Evolutionary conservation across 2,113 vertebrate species (phyloP).

Genomic region (Pangasianodon gigas): DNA sequence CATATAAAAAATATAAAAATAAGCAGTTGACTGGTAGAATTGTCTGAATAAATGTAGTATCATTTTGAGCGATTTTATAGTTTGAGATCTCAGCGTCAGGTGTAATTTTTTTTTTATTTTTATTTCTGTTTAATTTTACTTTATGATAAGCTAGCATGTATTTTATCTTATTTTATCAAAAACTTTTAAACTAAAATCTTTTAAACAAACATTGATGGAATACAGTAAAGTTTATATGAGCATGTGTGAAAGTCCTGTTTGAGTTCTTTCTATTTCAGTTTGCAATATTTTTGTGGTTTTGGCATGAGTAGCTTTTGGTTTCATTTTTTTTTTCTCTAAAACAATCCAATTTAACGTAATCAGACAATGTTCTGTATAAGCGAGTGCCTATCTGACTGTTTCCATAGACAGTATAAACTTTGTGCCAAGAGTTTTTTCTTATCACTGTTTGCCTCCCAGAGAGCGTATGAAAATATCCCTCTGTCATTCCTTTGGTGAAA

Average conservation of each 20-base stretch:
- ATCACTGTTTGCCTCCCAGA: not conserved
- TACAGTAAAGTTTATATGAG: not conserved
- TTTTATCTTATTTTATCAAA: not conserved
- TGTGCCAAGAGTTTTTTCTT: conserved; percentile 20
- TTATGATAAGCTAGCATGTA: not conserved
- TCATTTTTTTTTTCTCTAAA: not conserved
- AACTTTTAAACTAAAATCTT: not conserved
- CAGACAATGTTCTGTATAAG: not conserved
- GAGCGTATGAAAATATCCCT: not conserved
- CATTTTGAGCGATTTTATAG: not conserved
- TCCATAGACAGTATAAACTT: not conserved
- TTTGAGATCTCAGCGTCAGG: not conserved
- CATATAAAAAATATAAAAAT: no score
- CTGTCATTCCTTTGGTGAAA: not conserved
- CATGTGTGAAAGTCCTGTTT: not conserved
- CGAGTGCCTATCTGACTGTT: conserved; percentile 17
- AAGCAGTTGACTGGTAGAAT: no score
- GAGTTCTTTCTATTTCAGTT: not conserved
- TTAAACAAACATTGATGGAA: not conserved
- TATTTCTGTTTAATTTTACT: not conserved
- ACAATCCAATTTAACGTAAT: not conserved
- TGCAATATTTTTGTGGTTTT: not conserved
- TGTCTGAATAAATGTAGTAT: not conserved
- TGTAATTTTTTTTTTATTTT: not conserved
- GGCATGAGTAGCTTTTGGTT: not conserved